Evolutionary conservation across 2,888 invertebrate genomes (phyloP), one percentile per base, ranked within the genome.

Genomic region (Volucella bombylans): DNA sequence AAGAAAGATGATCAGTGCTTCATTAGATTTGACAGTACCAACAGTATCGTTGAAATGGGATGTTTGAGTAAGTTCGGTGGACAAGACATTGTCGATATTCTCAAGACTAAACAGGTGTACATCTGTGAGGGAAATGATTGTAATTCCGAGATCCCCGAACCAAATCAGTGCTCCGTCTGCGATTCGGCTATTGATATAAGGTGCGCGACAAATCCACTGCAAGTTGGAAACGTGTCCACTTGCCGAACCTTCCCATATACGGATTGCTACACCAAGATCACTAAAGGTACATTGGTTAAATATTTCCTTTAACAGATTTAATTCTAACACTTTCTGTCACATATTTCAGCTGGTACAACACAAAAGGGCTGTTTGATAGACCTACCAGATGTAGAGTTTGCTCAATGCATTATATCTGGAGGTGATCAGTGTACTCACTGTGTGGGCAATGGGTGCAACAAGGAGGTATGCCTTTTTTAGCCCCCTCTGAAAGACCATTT

Each of bases 11-110:
- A 90, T 55, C 87, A 89, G 54, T 91, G 91, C 65, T 91, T 87
- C 85, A 62, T 87, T 1, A 87, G 87, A 87, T 87, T 89, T 39
- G 89, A 90, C 61, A 87, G 86, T 2, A 45, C 82, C 0, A 90
- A 89, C 68, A 88, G 78, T 72, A 72, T 90, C n/a, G 50, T 73
- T 1, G 87, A 89, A 55, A 80, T 89, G 86, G 91, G 90, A 31
- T 91, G 91, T 49, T 61, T 90, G 8, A 89, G 90, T 86, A 88
- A 88, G 4, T 89, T 90, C 88, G 88, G 88, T 38, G 87, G 71
- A 47, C 90, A 90, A 68, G 87, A 88, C 9, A 14, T 89, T 47
- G 87, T 88, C 14, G 87, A 85, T 23, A 87, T 91, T 0, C 85
- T 91, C 38, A 89, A 87, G 67, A 89, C 90, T 0, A 91, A 91